phyloP scores from a whole-genome alignment of 2,113 vertebrate species.

The Oryzias curvinotus region DNA sequence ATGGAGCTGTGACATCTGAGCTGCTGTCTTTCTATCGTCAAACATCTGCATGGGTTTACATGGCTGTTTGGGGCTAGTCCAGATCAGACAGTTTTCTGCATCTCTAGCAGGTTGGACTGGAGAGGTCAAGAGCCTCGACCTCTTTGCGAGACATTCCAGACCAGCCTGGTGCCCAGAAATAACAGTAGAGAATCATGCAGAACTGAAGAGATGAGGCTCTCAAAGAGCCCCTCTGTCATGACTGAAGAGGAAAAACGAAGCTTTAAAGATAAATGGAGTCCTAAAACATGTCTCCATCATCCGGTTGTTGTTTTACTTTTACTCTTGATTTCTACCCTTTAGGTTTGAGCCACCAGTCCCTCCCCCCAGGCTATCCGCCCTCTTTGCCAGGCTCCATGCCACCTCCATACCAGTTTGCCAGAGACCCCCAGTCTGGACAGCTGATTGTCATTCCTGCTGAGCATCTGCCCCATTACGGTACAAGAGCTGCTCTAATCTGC shows the following conservation, averaged over 20 bases:
- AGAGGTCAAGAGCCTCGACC: conserved; percentile 51
- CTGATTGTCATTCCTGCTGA: conserved; percentile 93
- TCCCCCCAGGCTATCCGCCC: conserved; percentile 87
- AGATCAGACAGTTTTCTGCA: neutral
- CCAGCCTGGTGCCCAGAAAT: conserved; percentile 47
- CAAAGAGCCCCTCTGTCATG: neutral
- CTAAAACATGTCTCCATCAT: neutral
- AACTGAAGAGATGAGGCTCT: neutral
- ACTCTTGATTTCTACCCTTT: conserved; percentile 5
- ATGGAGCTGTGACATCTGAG: neutral
- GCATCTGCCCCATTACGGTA: conserved; percentile 88
- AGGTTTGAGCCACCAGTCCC: conserved; percentile 92
- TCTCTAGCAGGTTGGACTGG: conserved; percentile 11
- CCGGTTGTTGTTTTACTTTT: neutral
- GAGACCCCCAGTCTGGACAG: conserved; percentile 94
- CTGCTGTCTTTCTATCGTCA: neutral
- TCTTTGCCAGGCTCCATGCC: conserved; percentile 88
- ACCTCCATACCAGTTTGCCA: conserved; percentile 91
- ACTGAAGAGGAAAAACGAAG: no score
- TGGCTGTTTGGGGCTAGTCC: conserved; percentile 7
- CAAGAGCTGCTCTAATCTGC: neutral
- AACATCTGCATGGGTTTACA: neutral
- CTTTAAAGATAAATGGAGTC: no score
- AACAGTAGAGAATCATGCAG: conserved; percentile 30
- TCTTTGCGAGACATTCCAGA: conserved; percentile 59